Evolutionary conservation across 2,797 vertebrate species (phyloP), one percentile per base, ranked within the genome.

Genomic region (Cryptoprocta ferox): DNA sequence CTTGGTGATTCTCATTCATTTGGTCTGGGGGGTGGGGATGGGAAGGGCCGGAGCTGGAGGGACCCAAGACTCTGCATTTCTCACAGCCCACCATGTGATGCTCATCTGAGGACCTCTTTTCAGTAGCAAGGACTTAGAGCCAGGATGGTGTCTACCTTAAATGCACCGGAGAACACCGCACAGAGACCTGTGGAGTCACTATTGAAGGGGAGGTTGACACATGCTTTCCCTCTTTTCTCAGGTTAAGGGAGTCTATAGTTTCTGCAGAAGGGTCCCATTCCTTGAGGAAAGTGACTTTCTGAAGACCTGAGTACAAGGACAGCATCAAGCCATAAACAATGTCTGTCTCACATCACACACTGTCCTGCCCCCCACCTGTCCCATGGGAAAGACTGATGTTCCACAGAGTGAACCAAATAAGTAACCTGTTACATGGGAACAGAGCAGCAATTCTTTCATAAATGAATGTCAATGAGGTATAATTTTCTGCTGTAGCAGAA

Each of bases 401-500:
- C 71, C 50, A 12, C 87, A 61, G 48, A 82, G 76, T 48, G 94
- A 97, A 95, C 96, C 84, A 97, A 98, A 98, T 97, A 92, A 65
- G 88, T 94, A 94, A 98, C 98, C 98, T 98, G 98, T 97, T 98
- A 98, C 97, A 91, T 93, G 95, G 92, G 97, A 98, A 97, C 89
- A 80, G 94, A 98, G 97, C 93, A 98, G 97, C 91, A 96, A 95
- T 98, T 98, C 97, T 97, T 97, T 98, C 96, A 98, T 98, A 99
- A 98, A 98, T 98, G 93, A 98, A 98, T 98, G 97, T 98, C 98
- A 98, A 98, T 97, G 98, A 98, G 98, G 96, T 98, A 91, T 98
- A 98, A 99, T 99, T 98, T 98, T 98, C 98, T 98, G 98, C 98
- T 98, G 98, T 97, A 96, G 97, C 91, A 98, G 95, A 98, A 98